Percentiles rank a stretch among this genome's conserved stretches.
phyloP scores from a whole-genome alignment of 2,888 invertebrate species.

The Eupeodes luniger region DNA sequence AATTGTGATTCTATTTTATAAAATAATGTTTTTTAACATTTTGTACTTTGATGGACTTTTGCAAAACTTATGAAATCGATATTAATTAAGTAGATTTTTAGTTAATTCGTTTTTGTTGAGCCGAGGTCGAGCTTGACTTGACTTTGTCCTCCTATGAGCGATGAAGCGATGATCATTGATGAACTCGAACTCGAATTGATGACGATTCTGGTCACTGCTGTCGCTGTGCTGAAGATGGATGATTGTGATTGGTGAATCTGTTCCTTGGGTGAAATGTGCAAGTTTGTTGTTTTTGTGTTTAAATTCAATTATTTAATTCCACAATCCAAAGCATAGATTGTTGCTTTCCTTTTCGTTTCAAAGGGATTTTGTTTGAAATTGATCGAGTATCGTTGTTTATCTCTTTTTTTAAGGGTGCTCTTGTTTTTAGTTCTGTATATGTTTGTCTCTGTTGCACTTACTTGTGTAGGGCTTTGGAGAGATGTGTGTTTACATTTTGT shows the following conservation, averaged over 20 bases:
- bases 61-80: background rate
- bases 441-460: constrained; percentile 45
- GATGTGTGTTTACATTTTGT: constrained; percentile 40
- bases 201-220: constrained; percentile 22
- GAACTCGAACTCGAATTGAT: constrained; percentile 1
- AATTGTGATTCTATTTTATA: background rate
- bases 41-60: constrained; percentile 43
- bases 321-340: background rate
- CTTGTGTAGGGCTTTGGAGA: background rate
- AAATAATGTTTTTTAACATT: constrained; percentile 47
- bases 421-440: constrained; percentile 6
- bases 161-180: constrained; percentile 38
- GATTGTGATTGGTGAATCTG: constrained; percentile 27
- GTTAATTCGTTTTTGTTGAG: background rate
- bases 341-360: constrained; percentile 71
- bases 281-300: constrained; percentile 33
- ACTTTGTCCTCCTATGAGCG: constrained; percentile 38
- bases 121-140: constrained; percentile 14
- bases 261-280: constrained; percentile 1
- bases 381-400: constrained; percentile 65
- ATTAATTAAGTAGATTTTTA: constrained; percentile 9
- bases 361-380: constrained; percentile 26
- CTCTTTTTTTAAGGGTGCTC: constrained; percentile 46
- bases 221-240: background rate
- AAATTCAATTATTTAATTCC: background rate